Evolutionary conservation across 2,113 vertebrate species (phyloP), one percentile per base, ranked within the genome.

Genomic region (Trematocara stigmaticum): DNA sequence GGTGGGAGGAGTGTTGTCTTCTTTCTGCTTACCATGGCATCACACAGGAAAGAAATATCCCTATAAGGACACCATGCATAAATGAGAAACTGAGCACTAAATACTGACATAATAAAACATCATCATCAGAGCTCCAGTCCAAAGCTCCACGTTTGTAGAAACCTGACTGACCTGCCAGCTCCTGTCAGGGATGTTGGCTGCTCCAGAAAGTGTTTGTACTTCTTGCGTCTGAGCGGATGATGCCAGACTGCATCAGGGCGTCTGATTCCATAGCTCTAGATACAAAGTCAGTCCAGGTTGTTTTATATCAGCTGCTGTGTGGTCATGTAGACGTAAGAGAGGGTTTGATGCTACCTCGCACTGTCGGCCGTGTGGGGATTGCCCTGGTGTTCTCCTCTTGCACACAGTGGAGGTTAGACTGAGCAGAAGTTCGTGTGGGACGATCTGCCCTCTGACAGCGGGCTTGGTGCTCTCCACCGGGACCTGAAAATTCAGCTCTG

Each of bases 11-110:
- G 80, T 1, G 53, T 51, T 56, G 35, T 84, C 61, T 84, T 93
- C 91, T 83, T 96, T 93, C 89, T 93, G 20, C 81, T 81, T 59
- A 79, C 85, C 5, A 56, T 79, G 20, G 94, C 38, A 35, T 98
- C 96, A 92, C 96, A 97, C 11, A 98, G 93, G 76, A 97, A 98
- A 13, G 97, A 98, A 88, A 97, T 95, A 92, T 97, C 97, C 91
- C 98, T 98, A 89, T 53, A 82, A 51, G 20, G 26, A 91, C 5
- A 81, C 40, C 18, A 49, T n/a, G 11, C 42, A 64, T 6, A 52
- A 52, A 26, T 45, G 23, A 45, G 12, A 45, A 71, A 45, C 12
- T 6, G 12, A 71, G 1, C 23, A 71, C 7, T 71, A 18, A 31
- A 61, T 61, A 34, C 18, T 34, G 16, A 35, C 23, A 29, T 76